Base-by-base conservation (phyloP, 2,113 vertebrate species). In the Hippolais icterina region DNA sequence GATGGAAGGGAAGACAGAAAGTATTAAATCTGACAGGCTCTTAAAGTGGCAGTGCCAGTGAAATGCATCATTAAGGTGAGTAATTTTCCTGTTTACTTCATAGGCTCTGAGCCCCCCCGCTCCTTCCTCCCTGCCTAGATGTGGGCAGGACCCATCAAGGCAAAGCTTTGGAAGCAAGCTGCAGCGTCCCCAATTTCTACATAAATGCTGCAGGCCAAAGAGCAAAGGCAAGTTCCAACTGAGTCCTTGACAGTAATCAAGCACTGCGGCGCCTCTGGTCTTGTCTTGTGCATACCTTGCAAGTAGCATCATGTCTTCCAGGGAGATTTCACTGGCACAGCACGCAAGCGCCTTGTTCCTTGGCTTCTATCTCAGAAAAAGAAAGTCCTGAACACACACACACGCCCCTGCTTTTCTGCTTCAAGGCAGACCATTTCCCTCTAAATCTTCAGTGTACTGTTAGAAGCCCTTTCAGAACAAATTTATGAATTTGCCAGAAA, bases 261-360 rank as follows among this genome's bases (percentile, higher is more conserved):
- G 99, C 97, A 88, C 96, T 97, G 97, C 98, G 99, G 99, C 99
- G 99, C 99, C 99, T 99, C 99, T 98, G 98, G 99, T 99, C 99
- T 99, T 99, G 99, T 99, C 99, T 98, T 97, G 96, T 97, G 98
- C 99, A 99, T 99, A 98, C 98, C 98, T 98, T 98, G 98, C 99
- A 99, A 98, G 99, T 99, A 98, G 97, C 96, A 98, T 99, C 99
- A 99, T 98, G 99, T 98, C 99, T 97, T 98, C 98, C 76, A 69
- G 98, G 98, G 98, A 98, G 96, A 97, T 98, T 99, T 98, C 98
- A 98, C 98, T 98, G 96, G 97, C 96, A 97, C 64, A 5, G 4
- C 90, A 94, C 42, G 90, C 86, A 95, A 87, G 85, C 20, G 2
- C 68, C 89, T 89, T 94, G 85, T 96, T 96, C 84, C 96, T 92